Evolutionary conservation across 2,797 vertebrate species (phyloP).

Genomic region (Aplochiton taeniatus): DNA sequence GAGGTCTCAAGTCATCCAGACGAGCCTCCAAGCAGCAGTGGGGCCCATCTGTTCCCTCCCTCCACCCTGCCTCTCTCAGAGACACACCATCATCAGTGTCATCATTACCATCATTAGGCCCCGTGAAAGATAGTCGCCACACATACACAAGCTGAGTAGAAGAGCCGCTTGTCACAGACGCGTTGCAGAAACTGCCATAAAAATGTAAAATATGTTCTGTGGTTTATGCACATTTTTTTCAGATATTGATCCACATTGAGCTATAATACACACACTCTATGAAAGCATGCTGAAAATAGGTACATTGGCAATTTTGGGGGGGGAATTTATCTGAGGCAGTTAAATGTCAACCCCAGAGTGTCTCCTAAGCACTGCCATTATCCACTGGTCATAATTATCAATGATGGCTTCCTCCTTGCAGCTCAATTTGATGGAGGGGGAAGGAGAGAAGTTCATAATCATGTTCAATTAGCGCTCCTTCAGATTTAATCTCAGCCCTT

Average conservation of each 20-base stretch:
- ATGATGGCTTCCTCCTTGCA: constrained; percentile 61
- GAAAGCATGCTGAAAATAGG: too few relatives aligned
- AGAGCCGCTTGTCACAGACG: too few relatives aligned
- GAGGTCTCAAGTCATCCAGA: constrained; percentile 25
- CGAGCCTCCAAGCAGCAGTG: constrained; percentile 30
- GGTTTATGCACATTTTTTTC: too few relatives aligned
- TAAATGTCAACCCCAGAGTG: neutral
- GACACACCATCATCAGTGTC: constrained; percentile 4
- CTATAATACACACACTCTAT: too few relatives aligned
- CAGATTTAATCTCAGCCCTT: constrained; percentile 73
- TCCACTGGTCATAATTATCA: constrained; percentile 69
- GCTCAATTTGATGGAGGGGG: constrained; percentile 70
- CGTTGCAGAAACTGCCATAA: too few relatives aligned
- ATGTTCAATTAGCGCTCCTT: constrained; percentile 80
- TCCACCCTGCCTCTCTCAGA: constrained; percentile 25
- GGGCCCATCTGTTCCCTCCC: constrained; percentile 49
- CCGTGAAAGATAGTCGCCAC: neutral
- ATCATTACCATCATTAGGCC: neutral
- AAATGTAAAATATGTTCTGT: too few relatives aligned
- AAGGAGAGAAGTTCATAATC: constrained; percentile 77
- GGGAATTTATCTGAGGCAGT: neutral
- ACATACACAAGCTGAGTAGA: neutral
- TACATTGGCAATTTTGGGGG: too few relatives aligned
- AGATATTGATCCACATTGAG: too few relatives aligned
- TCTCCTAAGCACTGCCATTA: constrained; percentile 42